Percentiles rank a stretch among this genome's conserved stretches.
These are phyloP conservation scores for Batillaria attramentaria DNA, from an alignment of 1,140 invertebrate species.

Conservation along the genomic window DNA sequence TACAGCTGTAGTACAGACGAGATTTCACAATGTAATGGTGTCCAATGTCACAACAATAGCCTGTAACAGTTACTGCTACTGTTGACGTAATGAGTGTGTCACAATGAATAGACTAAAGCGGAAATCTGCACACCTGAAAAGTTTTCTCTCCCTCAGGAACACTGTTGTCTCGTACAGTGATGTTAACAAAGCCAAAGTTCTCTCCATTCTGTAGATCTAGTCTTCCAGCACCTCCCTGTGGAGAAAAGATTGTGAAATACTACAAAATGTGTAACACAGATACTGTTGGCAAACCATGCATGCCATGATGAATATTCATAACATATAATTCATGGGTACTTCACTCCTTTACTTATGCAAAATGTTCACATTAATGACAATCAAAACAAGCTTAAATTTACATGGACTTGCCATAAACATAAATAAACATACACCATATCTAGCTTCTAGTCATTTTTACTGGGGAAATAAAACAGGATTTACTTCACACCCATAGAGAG, in stretches of 20 bases:
- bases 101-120: not conserved
- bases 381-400: not conserved
- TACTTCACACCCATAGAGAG: not conserved
- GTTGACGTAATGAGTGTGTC: too few species aligned
- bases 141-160: slow-evolving; percentile 64
- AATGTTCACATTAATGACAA: not conserved
- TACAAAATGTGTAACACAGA: too few species aligned
- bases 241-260: too few species aligned
- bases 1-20: too few species aligned
- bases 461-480: not conserved
- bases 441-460: not conserved
- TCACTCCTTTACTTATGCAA: too few species aligned
- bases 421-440: not conserved
- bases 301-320: too few species aligned
- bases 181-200: slow-evolving; percentile 59
- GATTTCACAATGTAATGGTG: too few species aligned
- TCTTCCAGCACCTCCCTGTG: slow-evolving; percentile 58
- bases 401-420: not conserved
- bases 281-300: too few species aligned
- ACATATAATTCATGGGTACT: too few species aligned
- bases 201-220: slow-evolving; percentile 57
- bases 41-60: too few species aligned
- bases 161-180: slow-evolving; percentile 64
- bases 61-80: too few species aligned
- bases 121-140: slow-evolving; percentile 43